Conservation (phyloP, 2,888 invertebrate species). For the Caenorhabditis sp. region DNA sequence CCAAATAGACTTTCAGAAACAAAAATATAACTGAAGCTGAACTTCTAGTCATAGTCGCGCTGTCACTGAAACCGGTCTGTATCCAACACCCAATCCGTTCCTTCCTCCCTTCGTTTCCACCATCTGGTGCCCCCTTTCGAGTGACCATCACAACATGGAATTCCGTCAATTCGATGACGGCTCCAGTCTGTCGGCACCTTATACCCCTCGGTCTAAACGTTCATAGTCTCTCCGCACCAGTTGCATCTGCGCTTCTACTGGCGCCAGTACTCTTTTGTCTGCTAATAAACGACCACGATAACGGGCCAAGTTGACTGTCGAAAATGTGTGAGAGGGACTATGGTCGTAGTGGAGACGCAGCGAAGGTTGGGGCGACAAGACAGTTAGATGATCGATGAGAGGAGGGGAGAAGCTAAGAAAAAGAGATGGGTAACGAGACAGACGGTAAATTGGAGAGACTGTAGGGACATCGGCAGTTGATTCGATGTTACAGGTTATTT, state of each 20-base stretch:
- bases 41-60: too few relatives aligned
- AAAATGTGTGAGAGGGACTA: not conserved
- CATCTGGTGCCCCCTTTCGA: too few relatives aligned
- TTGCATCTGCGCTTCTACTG: slow-evolving; percentile 22
- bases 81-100: too few relatives aligned
- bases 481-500: slow-evolving; percentile 44
- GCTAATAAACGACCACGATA: slow-evolving; percentile 55
- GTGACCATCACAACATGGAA: not conserved
- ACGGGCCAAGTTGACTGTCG: slow-evolving; percentile 50
- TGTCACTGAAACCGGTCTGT: too few relatives aligned
- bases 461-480: slow-evolving; percentile 2
- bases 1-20: too few relatives aligned
- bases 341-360: slow-evolving; percentile 20
- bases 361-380: slow-evolving; percentile 9
- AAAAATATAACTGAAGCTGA: too few relatives aligned
- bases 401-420: slow-evolving; percentile 37
- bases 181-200: slow-evolving; percentile 42
- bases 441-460: slow-evolving; percentile 25
- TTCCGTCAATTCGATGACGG: slow-evolving; percentile 19
- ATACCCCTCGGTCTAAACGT: slow-evolving; percentile 26
- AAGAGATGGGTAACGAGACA: slow-evolving; percentile 16
- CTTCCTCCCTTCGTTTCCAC: too few relatives aligned
- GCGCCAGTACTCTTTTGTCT: slow-evolving; percentile 19
- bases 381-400: slow-evolving; percentile 26
- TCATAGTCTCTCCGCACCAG: not conserved